Conservation (phyloP, 2,797 vertebrate genomes). For the Leuciscus waleckii region DNA sequence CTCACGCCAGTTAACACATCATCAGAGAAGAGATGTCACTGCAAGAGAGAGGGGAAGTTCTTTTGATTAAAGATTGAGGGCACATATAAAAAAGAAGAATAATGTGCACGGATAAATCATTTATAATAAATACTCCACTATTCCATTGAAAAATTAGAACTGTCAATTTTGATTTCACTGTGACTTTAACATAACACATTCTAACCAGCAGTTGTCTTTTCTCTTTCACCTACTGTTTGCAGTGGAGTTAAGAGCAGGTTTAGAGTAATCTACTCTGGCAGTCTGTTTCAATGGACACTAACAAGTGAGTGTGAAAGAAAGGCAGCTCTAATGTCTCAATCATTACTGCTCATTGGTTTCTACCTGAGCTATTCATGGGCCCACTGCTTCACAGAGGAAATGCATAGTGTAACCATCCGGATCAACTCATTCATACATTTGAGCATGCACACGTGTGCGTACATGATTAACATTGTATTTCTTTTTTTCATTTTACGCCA, state of each 20-base stretch:
- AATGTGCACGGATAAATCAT: not conserved
- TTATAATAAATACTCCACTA: not conserved
- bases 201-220: not conserved
- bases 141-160: not conserved
- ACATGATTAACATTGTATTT: constrained; percentile 43
- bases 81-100: not conserved
- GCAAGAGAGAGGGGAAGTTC: not conserved
- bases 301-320: constrained; percentile 29
- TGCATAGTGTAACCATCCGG: constrained; percentile 49
- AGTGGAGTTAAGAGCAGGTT: constrained; percentile 26
- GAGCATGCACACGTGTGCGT: not conserved
- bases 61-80: not conserved
- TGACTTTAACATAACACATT: not conserved
- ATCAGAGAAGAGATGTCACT: not conserved
- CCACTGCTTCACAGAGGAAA: constrained; percentile 47
- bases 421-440: constrained; percentile 38
- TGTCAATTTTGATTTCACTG: not conserved
- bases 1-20: not conserved
- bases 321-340: constrained; percentile 51
- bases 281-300: constrained; percentile 42
- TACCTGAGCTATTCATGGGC: constrained; percentile 44
- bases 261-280: constrained; percentile 37
- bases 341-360: constrained; percentile 58
- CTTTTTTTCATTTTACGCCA: constrained; percentile 52
- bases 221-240: constrained; percentile 7